Base-by-base conservation (phyloP, 2,113 vertebrate species). In the Rynchops niger region DNA sequence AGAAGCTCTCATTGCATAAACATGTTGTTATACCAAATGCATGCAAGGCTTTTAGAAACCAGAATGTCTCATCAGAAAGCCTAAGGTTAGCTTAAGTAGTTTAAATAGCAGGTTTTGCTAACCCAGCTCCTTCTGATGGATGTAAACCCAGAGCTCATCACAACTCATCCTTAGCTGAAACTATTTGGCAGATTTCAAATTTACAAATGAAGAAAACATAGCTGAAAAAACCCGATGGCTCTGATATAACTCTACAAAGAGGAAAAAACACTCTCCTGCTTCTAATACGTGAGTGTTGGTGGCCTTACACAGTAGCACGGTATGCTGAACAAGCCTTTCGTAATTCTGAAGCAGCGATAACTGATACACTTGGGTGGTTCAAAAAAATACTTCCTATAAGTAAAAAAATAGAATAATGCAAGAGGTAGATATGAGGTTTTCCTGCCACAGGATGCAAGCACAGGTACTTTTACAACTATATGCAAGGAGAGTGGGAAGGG, bases 271-370 rank as follows among this genome's bases (percentile, higher is more conserved):
- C 12, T 71, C 15, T 82, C 14, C 27, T 65, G 11, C 10, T 87
- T 56, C 59, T 59, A 65, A 20, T 3, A 29, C 6, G 16, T 59
- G 27, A 61, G 12, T 29, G 38, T 73, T 45, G 38, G 25, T 81
- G 53, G 27, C 18, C 15, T 70, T 53, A 40, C 1, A 3, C 0
- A 5, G 43, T 49, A 59, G 45, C 23, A 40, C 0, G 0, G 16
- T 40, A 16, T 34, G 52, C 34, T 55, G 63, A 72, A 42, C 14
- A 62, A 77, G 8, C 26, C n/a, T 34, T 74, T 47, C 9, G 3
- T 14, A 55, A 42, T 78, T 86, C 52, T 65, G 72, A 80, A 86
- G 32, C 9, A 34, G 21, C 15, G 9, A 45, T 19, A 23, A 40
- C 23, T 52, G 47, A 79, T 20, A 67, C 5, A 36, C 6, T 65